Evolutionary conservation across 2,888 invertebrate genomes (phyloP), one percentile per base, ranked within the genome.

Genomic region (Metalampra italica): DNA sequence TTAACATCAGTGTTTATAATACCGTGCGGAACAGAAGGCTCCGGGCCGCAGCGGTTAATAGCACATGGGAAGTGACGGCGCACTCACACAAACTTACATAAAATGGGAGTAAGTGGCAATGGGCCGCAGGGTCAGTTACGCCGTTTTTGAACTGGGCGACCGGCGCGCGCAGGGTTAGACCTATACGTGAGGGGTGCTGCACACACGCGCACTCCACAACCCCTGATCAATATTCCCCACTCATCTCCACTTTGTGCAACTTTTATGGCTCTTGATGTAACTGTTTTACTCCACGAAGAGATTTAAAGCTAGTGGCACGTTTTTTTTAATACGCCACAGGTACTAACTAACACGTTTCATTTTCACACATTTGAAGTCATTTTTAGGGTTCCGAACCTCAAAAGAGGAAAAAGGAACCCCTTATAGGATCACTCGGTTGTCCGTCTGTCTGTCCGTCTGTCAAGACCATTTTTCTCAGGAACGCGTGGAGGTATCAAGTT

Each of bases 151-250:
- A 9, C 29, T 14, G 11, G 36, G 29, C 14, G 15, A 29, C 50
- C 56, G 56, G 56, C 57, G 56, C 60, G 55, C 68, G 66, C 69
- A 60, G 51, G 54, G 59, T 64, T 59, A 9, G 11, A 32, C 36
- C 14, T 40, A 14, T 13, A 9, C 13, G 56, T 47, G 57, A 54
- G 61, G 65, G 67, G 69, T 62, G 67, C 61, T 60, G 66, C 75
- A 75, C 77, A 76, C 75, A 68, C 67, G 69, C 75, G 70, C 76
- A 66, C 60, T 39, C 52, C 52, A 50, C 75, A 57, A 73, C 80
- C 85, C 81, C 69, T 75, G 75, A 87, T 87, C 88, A 82, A 87
- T 87, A 87, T 79, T 81, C 77, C 72, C 71, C 68, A 69, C 73
- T 73, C 65, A 77, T 72, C 69, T 66, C 62, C 50, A 67, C 66